Evolutionary conservation across 1,140 invertebrate species (phyloP), one percentile per base, ranked within the genome.

Genomic region (Charaxes varanes): DNA sequence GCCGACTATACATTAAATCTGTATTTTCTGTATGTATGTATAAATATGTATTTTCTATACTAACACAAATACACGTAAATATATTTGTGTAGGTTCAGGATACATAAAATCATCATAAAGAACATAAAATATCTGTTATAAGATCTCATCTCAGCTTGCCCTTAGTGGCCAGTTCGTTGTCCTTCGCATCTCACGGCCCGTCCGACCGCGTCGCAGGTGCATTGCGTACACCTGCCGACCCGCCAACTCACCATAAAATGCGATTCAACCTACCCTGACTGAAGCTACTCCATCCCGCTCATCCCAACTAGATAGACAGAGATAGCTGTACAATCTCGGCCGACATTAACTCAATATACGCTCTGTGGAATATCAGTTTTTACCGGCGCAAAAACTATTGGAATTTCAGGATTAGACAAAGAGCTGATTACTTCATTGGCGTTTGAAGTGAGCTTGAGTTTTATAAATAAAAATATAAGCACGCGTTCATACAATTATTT

Each of bases 351-450:
- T 79, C 67, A 65, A 73, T 77, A 71, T 73, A 71, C 62, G 56
- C 50, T 50, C 72, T 66, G 72, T 60, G 66, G 70, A 77, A 73
- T 78, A 79, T 79, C 74, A 73, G 64, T 77, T 82, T 82, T 82
- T 79, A 77, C 68, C 46, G 62, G 56, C 66, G 78, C 73, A 82
- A 82, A 82, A 79, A 82, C 78, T 82, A 74, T 78, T 48, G 74
- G 77, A 74, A 81, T 81, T 74, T 62, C 57, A 62, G 62, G 61
- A 61, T 61, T 31, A 31, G 1, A 31, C 28, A 3, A 18, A 31
- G 28, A 31, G 28, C 15, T n/a, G n/a, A n/a, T n/a, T n/a, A n/a
- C n/a, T n/a, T n/a, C n/a, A n/a, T n/a, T n/a, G n/a, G n/a, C n/a
- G n/a, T n/a, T n/a, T n/a, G n/a, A n/a, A n/a, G n/a, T n/a, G n/a